These are phyloP conservation scores for Epinephelus lanceolatus DNA, from an alignment of 2,113 vertebrate genomes.

Conservation along the genomic window DNA sequence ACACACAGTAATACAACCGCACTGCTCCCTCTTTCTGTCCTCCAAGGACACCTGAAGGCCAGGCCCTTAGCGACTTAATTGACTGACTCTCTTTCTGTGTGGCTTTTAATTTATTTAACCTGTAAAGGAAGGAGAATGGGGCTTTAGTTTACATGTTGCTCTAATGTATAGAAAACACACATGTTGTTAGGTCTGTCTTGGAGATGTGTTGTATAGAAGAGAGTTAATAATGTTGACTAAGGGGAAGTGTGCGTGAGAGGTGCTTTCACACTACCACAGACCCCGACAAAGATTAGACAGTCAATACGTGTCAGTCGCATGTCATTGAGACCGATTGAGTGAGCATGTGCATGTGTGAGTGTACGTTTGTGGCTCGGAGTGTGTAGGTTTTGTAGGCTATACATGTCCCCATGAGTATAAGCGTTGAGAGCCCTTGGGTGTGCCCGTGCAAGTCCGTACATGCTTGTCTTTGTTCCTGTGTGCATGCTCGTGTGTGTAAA, in stretches of 20 bases:
- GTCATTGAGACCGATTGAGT: slow-evolving; percentile 65
- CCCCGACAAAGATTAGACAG: slow-evolving; percentile 67
- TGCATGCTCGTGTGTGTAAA: slow-evolving; percentile 1
- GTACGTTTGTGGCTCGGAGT: neutral
- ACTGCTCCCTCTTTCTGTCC: slow-evolving; percentile 66
- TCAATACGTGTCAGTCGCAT: slow-evolving; percentile 77
- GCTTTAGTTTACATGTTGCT: slow-evolving; percentile 30
- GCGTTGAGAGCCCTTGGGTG: slow-evolving; percentile 1
- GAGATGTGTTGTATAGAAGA: slow-evolving; percentile 35
- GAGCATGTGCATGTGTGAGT: slow-evolving; percentile 5
- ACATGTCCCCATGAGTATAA: neutral
- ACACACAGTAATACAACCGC: slow-evolving; percentile 51
- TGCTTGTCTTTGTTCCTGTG: slow-evolving; percentile 23
- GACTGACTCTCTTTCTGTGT: slow-evolving; percentile 63
- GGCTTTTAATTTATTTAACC: slow-evolving; percentile 76
- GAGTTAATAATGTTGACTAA: slow-evolving; percentile 48
- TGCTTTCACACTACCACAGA: slow-evolving; percentile 31
- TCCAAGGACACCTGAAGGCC: slow-evolving; percentile 84
- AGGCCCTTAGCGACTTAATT: slow-evolving; percentile 72
- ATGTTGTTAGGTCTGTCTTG: slow-evolving; percentile 7
- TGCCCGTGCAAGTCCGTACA: slow-evolving; percentile 23
- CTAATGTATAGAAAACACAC: slow-evolving; percentile 8
- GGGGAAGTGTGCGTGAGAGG: slow-evolving; percentile 13
- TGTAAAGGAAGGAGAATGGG: slow-evolving; percentile 26
- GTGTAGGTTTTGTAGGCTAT: neutral